These are phyloP conservation scores for Rattus norvegicus DNA, from an alignment of 2,113 vertebrate genomes.

Conservation along the genomic window GRCr8 NC_086031.1:89346001-89346500, in stretches of 20 bases:
- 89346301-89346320: not conserved
- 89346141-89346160: not conserved
- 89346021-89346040: not conserved
- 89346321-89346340: not conserved
- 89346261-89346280: not conserved
- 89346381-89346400: not conserved
- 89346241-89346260: not conserved
- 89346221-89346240: not conserved
- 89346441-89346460: not conserved
- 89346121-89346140: not conserved
- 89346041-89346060: not conserved
- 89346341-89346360: not conserved
- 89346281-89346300: no score
- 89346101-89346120: not conserved
- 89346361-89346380: not conserved
- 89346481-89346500: not conserved
- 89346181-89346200: not conserved
- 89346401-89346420: not conserved
- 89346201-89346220: not conserved
- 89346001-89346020: not conserved
- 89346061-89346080: not conserved
- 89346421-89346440: not conserved
- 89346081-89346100: not conserved
- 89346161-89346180: not conserved
- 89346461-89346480: not conserved